These are phyloP conservation scores for Platysteira castanea DNA, from an alignment of 2,113 vertebrate genomes.

Conservation along the genomic window DNA sequence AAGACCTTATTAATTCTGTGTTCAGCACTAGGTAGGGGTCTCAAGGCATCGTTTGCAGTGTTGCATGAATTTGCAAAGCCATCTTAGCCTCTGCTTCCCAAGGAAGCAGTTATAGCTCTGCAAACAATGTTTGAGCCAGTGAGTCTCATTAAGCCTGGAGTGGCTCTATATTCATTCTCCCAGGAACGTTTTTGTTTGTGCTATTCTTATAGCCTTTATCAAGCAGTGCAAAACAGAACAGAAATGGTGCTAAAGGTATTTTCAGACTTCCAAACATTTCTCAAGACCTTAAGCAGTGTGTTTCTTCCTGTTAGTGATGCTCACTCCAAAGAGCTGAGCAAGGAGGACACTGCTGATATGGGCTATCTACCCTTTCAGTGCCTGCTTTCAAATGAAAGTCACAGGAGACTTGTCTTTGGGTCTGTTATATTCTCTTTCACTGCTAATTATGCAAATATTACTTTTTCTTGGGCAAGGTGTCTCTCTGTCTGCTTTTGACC, in stretches of 20 bases:
- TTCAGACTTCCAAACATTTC: not conserved
- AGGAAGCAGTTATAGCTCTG: not conserved
- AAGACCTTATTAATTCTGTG: not conserved
- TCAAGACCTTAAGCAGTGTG: not conserved
- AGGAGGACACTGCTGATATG: not conserved
- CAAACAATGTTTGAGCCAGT: not conserved
- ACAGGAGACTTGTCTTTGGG: not conserved
- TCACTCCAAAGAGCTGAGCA: not conserved
- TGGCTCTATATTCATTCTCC: not conserved
- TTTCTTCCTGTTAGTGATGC: not conserved
- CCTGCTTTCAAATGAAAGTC: not conserved
- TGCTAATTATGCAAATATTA: not conserved
- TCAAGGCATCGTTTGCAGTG: not conserved
- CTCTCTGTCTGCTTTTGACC: not conserved
- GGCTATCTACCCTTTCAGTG: not conserved
- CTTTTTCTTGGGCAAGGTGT: not conserved
- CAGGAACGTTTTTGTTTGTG: not conserved
- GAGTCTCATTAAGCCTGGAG: not conserved
- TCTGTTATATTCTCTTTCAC: not conserved
- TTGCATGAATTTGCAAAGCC: not conserved
- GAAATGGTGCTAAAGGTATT: not conserved
- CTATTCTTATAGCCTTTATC: not conserved
- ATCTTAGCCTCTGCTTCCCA: not conserved
- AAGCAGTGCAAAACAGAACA: not conserved
- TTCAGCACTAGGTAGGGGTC: not conserved